Conservation (phyloP, 2,888 invertebrate species). For the Ditula angustiorana region DNA sequence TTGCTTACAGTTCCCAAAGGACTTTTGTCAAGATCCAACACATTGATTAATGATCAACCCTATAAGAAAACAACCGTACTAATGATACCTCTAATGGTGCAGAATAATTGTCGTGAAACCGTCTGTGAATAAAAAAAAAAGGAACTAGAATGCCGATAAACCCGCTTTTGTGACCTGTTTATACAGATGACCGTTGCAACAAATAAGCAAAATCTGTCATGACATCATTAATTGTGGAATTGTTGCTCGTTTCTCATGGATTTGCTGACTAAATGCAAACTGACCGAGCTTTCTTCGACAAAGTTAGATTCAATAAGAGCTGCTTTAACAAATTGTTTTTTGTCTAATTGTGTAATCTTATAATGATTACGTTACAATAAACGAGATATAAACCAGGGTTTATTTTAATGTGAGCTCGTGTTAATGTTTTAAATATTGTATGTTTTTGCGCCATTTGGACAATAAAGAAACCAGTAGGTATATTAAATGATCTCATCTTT, state of each 20-base stretch:
- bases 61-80: conserved; percentile 36
- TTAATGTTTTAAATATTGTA: too few species aligned
- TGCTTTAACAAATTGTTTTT: too few species aligned
- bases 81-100: conserved; percentile 44
- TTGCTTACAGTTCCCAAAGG: conserved; percentile 25
- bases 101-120: conserved; percentile 37
- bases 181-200: conserved; percentile 32
- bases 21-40: conserved; percentile 24
- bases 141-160: background rate
- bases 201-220: conserved; percentile 20
- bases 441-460: too few species aligned
- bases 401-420: too few species aligned
- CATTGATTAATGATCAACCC: conserved; percentile 37
- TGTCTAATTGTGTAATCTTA: too few species aligned
- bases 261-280: background rate
- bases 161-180: conserved; percentile 32
- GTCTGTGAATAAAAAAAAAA: conserved; percentile 28
- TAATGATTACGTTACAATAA: too few species aligned
- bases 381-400: too few species aligned
- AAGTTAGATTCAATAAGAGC: too few species aligned
- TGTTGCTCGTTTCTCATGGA: conserved; percentile 27
- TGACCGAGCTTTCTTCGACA: background rate
- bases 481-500: too few species aligned
- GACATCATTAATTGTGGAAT: conserved; percentile 37
- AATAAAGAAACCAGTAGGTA: too few species aligned